These are phyloP conservation scores for Octodon degus DNA, from an alignment of 2,113 vertebrate genomes.

Conservation along the genomic window DNA sequence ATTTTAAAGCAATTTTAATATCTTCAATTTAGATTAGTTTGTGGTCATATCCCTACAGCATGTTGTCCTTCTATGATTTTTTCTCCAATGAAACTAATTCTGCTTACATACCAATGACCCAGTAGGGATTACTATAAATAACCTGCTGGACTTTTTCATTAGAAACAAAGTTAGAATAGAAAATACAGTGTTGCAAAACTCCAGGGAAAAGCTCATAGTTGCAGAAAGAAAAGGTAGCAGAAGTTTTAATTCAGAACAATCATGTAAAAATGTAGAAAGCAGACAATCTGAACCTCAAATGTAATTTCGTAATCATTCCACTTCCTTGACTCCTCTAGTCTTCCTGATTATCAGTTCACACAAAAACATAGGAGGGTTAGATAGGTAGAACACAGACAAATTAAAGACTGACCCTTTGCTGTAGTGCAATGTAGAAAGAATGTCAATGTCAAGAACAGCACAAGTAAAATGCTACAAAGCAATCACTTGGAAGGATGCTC, in stretches of 20 bases:
- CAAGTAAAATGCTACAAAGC: neutral
- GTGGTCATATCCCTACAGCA: neutral
- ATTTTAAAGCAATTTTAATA: slow-evolving; percentile 27
- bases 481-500: neutral
- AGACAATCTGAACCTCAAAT: neutral
- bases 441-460: neutral
- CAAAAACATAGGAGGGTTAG: neutral
- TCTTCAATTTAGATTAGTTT: neutral
- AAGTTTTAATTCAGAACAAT: neutral
- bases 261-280: neutral
- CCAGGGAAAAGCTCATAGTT: slow-evolving; percentile 7
- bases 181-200: neutral
- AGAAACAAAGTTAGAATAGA: slow-evolving; percentile 1
- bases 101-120: slow-evolving; percentile 53
- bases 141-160: slow-evolving; percentile 12
- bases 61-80: neutral
- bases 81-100: slow-evolving; percentile 20
- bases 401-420: neutral
- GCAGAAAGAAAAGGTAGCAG: neutral
- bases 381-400: neutral
- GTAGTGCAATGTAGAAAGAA: neutral
- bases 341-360: neutral
- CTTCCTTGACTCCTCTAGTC: neutral
- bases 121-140: neutral
- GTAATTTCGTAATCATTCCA: neutral